phyloP scores from a whole-genome alignment of 2,888 invertebrate genomes.

The Drosophila mulleri region DNA sequence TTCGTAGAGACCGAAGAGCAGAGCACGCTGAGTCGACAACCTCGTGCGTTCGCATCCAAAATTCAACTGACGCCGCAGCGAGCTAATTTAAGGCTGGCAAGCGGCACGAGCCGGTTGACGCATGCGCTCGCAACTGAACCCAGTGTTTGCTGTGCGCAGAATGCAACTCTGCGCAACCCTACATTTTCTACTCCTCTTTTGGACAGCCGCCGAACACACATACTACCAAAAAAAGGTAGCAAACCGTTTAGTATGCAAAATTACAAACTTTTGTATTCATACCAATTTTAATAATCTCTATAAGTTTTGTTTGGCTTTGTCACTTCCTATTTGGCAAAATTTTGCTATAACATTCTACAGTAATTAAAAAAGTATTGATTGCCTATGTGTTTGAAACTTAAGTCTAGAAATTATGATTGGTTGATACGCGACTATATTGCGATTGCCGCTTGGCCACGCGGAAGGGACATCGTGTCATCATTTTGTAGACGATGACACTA shows the following conservation, averaged over 20 bases:
- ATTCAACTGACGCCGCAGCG: conserved; percentile 59
- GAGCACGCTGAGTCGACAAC: conserved; percentile 42
- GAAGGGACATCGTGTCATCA: conserved; percentile 84
- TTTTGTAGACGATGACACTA: conserved; percentile 76
- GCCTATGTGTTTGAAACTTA: conserved; percentile 23
- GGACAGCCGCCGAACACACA: too few relatives aligned
- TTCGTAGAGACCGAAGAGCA: neutral
- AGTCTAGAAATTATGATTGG: conserved; percentile 84
- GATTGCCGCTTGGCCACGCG: conserved; percentile 82
- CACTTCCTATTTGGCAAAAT: conserved; percentile 4
- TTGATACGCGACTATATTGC: conserved; percentile 75
- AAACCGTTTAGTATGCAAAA: neutral
- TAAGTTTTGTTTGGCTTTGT: neutral
- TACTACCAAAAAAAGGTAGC: neutral
- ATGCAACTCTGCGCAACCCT: conserved; percentile 40
- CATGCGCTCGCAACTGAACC: conserved; percentile 53
- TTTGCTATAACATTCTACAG: conserved; percentile 1
- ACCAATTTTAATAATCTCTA: neutral
- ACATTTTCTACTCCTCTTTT: neutral
- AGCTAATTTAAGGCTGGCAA: conserved; percentile 60
- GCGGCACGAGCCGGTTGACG: conserved; percentile 32
- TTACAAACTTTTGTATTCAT: neutral
- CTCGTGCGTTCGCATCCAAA: conserved; percentile 54
- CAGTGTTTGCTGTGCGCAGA: conserved; percentile 36
- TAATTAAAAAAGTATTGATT: conserved; percentile 5